A percentile compares a stretch with the other conserved stretches of the same genome.
Evolutionary conservation across 2,113 vertebrate genomes (phyloP).

Genomic region (Holacanthus passer): DNA sequence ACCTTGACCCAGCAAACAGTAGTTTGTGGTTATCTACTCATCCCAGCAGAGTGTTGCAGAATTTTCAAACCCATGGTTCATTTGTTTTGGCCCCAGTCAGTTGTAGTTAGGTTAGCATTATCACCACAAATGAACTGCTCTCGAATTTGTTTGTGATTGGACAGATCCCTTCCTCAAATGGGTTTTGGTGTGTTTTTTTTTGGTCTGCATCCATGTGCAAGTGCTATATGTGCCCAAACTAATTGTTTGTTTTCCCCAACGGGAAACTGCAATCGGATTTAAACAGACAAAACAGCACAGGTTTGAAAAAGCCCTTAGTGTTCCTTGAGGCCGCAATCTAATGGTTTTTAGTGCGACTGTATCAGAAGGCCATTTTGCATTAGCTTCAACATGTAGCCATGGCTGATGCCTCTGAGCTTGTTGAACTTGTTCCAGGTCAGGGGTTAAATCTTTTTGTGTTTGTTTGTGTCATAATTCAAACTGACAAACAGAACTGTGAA

Average conservation of each 20-base stretch:
- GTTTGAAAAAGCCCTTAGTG: neutral
- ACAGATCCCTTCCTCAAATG: neutral
- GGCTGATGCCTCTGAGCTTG: neutral
- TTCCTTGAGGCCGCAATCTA: neutral
- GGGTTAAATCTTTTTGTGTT: slow-evolving; percentile 2
- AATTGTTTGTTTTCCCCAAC: no score
- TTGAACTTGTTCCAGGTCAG: neutral
- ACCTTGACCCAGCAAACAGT: neutral
- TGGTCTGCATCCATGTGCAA: no score
- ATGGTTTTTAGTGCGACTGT: neutral
- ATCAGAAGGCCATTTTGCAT: neutral
- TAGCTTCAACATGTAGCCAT: no score
- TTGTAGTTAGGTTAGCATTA: neutral
- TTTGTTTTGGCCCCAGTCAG: neutral
- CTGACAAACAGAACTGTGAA: neutral
- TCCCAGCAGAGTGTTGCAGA: neutral
- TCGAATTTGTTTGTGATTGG: no score
- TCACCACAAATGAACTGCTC: neutral
- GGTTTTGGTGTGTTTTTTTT: neutral
- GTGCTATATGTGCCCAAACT: no score
- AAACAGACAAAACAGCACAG: neutral
- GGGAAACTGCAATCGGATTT: neutral
- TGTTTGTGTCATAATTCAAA: slow-evolving; percentile 6
- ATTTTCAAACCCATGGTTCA: neutral
- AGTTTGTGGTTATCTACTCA: neutral